Base-by-base conservation (phyloP, 1,140 invertebrate genomes). In the Portunus trituberculatus region DNA sequence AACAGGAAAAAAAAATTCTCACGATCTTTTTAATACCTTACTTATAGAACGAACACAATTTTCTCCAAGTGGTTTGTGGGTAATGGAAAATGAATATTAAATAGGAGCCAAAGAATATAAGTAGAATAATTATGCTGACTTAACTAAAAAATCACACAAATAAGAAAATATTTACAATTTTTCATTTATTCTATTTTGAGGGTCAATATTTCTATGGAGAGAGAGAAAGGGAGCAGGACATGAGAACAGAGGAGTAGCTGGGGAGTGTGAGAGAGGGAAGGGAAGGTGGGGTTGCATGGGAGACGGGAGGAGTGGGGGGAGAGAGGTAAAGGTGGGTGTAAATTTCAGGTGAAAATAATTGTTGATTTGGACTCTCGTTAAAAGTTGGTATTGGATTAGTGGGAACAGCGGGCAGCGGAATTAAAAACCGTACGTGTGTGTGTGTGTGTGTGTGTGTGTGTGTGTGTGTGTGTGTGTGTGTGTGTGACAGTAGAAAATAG, bases 361-460 rank as follows among this genome's bases (percentile, higher is more conserved):
- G 67, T 76, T 76, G 67, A 76, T 76, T 76, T 76, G 4, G 67
- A n/a, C n/a, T 7, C 20, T 76, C n/a, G 67, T 76, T 76, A 76
- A 76, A 76, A 76, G 67, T 76, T 76, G 6, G 67, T 76, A 76
- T 76, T 76, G 67, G 67, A 76, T 76, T 25, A 76, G 67, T n/a
- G 67, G 67, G 20, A 76, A 76, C 25, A n/a, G 25, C 8, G 25
- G 67, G 52, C 20, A 20, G 52, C 52, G 52, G 52, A 59, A 59
- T 59, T 12, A 59, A 59, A 59, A 59, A n/a, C 25, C 25, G 67
- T n/a, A n/a, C 25, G 67, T 76, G 67, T 76, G 67, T 76, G 67
- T 76, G 67, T 76, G 52, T 10, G 67, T 76, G 67, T 76, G 67
- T 76, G 67, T 76, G 67, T 76, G 67, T 76, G 67, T 76, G 67